These are phyloP conservation scores for Eutolmus rufibarbis DNA, from an alignment of 2,888 invertebrate genomes.

Conservation along the genomic window DNA sequence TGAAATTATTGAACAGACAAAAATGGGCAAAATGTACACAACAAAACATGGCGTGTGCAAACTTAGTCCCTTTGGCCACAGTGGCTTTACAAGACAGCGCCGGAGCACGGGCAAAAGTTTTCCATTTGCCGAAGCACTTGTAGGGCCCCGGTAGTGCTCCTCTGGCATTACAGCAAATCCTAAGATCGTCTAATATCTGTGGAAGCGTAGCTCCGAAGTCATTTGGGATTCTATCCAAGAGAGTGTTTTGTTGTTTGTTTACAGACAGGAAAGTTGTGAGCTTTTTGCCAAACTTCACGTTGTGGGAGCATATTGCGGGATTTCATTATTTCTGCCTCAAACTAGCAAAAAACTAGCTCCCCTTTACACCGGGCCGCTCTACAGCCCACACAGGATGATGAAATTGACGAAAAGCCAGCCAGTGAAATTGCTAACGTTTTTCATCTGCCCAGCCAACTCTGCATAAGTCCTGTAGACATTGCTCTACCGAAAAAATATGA, in stretches of 20 bases:
- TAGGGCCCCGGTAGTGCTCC: background rate
- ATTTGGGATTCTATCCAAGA: slow-evolving; percentile 16
- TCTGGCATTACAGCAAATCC: background rate
- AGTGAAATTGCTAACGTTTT: slow-evolving; percentile 15
- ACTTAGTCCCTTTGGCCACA: background rate
- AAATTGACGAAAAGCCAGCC: slow-evolving; percentile 23
- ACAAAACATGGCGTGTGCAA: slow-evolving; percentile 1
- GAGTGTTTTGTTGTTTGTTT: slow-evolving; percentile 20
- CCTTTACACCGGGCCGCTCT: background rate
- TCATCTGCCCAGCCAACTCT: background rate
- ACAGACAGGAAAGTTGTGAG: slow-evolving; percentile 10
- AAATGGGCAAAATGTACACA: background rate
- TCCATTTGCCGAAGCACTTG: slow-evolving; percentile 14
- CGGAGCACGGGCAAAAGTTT: background rate
- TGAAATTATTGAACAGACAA: slow-evolving; percentile 1
- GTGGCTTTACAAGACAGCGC: background rate
- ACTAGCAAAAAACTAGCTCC: slow-evolving; percentile 6
- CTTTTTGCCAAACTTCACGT: background rate
- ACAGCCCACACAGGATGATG: background rate
- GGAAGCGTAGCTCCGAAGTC: background rate
- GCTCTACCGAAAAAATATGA: background rate
- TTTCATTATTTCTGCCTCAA: slow-evolving; percentile 25
- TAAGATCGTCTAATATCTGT: slow-evolving; percentile 21
- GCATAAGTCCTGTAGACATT: background rate
- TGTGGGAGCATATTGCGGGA: slow-evolving; percentile 19